Evolutionary conservation across 2,797 vertebrate genomes (phyloP), one percentile per base, ranked within the genome.

Genomic region (Molossus alvarezi): DNA sequence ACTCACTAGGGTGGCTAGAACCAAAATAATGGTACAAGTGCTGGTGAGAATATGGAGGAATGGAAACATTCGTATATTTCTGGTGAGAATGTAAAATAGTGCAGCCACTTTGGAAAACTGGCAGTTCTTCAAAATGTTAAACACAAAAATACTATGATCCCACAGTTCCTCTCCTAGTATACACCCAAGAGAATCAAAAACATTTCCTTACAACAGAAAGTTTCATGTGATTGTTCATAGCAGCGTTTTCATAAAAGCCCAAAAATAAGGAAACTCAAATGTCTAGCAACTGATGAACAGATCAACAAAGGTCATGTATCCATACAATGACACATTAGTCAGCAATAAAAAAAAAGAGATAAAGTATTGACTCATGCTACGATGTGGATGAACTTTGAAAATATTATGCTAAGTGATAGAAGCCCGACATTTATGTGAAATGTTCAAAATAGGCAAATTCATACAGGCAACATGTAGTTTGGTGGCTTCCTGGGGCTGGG

Each of bases 11-110:
- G 80, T 8, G 37, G n/a, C 80, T 33, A 89, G 23, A 89, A 51
- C 41, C 76, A 93, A 88, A 93, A 60, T 33, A 48, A 81, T 17
- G 29, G 73, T 41, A n/a, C 18, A 92, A 82, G 60, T 57, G 20
- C 57, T 91, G 37, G 29, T 58, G 51, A 89, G 64, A 88, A 71
- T 23, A 33, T 33, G 33, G 33, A 33, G 33, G 33, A 33, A 33
- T 33, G 33, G 33, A 33, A 33, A 33, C 33, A 33, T 33, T 33
- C 33, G 33, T 33, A 2, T 33, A 33, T 33, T 33, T 33, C 57
- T 91, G 37, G 29, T 58, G 51, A 89, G 64, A 88, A 71, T 23
- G 41, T 45, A 77, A 80, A 79, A 67, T 9, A 65, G 86, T 5
- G 0, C 41, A 53, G 88, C 29, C 60, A n/a, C 76, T 27, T 15